Conservation (phyloP, 2,797 vertebrate species). For the Thripadectes ignobilis region DNA sequence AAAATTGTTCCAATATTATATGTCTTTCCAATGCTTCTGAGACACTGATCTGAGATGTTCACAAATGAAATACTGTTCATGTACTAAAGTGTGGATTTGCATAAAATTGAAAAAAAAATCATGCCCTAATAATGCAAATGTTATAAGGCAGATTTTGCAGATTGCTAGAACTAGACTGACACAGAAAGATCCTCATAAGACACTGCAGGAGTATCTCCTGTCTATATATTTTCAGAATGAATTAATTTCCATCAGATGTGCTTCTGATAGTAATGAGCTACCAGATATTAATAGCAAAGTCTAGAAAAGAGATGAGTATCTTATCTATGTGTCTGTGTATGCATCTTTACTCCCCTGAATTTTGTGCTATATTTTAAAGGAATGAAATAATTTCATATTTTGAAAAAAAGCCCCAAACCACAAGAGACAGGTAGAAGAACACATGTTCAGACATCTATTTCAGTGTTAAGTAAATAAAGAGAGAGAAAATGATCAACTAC, state of each 20-base stretch:
- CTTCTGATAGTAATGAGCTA: background rate
- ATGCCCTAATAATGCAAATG: background rate
- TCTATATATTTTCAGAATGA: background rate
- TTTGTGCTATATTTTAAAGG: background rate
- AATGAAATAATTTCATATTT: background rate
- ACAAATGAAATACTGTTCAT: background rate
- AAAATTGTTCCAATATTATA: background rate
- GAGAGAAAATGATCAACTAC: fast-evolving
- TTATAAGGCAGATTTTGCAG: background rate
- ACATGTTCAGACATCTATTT: background rate
- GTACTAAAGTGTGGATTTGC: background rate
- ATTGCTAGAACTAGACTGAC: background rate
- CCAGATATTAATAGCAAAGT: background rate
- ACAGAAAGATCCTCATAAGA: background rate
- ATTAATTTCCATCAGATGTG: background rate
- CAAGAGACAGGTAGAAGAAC: no score
- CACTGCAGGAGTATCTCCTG: background rate
- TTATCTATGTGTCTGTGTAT: background rate
- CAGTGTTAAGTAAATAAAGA: background rate
- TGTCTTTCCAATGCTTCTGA: background rate
- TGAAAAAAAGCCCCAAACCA: no score
- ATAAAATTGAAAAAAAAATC: background rate
- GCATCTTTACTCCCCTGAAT: background rate
- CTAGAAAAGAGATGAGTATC: background rate
- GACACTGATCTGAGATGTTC: background rate